Evolutionary conservation across 2,888 invertebrate genomes (phyloP).

Genomic region (Nezara viridula): DNA sequence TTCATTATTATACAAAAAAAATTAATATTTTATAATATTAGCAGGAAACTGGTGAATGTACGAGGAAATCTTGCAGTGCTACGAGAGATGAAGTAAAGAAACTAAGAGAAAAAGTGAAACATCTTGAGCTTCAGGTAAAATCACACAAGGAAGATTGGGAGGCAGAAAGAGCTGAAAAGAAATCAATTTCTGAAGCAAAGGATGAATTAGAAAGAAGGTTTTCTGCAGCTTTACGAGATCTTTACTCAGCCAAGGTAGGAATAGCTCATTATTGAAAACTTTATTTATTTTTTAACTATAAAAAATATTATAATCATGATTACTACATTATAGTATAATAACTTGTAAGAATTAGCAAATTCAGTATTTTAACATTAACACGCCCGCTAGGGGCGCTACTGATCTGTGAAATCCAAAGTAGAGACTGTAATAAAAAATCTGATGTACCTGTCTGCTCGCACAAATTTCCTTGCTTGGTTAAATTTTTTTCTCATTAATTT

Average conservation of each 20-base stretch:
- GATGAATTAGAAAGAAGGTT: slow-evolving; percentile 65
- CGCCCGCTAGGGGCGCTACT: no score
- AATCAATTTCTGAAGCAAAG: slow-evolving; percentile 66
- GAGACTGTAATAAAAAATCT: no score
- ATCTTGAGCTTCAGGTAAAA: slow-evolving; percentile 66
- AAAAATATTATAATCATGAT: no score
- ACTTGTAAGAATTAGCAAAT: no score
- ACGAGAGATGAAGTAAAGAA: slow-evolving; percentile 61
- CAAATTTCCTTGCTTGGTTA: no score
- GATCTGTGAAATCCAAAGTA: no score
- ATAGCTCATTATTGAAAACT: not conserved
- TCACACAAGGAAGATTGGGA: slow-evolving; percentile 68
- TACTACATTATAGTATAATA: no score
- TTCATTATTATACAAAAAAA: not conserved
- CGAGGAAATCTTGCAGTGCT: slow-evolving; percentile 56
- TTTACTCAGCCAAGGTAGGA: slow-evolving; percentile 63
- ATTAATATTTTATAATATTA: not conserved
- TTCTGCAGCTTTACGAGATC: slow-evolving; percentile 65
- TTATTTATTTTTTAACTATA: not conserved
- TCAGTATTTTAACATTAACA: no score
- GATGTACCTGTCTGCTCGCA: no score
- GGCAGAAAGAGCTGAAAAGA: slow-evolving; percentile 67
- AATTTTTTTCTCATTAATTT: no score
- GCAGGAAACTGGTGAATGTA: slow-evolving; percentile 56
- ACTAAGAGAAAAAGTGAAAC: slow-evolving; percentile 66